Base-by-base conservation (phyloP, 2,797 vertebrate species). In the Oreochromis grahami region DNA sequence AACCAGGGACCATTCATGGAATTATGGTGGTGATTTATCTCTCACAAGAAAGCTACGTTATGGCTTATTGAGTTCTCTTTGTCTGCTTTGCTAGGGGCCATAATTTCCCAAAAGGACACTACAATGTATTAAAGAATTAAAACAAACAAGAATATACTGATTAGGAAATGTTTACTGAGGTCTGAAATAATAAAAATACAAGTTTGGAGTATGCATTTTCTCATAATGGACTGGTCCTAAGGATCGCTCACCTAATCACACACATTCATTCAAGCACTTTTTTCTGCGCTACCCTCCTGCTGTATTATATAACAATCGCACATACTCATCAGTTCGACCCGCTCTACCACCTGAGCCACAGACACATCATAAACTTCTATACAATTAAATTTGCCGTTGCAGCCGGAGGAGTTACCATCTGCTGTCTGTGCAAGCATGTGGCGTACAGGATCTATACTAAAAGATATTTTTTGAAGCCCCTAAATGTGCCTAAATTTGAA, bases 381-480 rank as follows among this genome's bases (percentile, higher is more conserved):
- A 45, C 65, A 48, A 45, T 72, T 48, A 48, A 45, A 72, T 72
- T 72, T 72, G 14, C 43, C 1, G 0, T 29, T 72, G 41, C 41
- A 72, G 65, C 65, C 10, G 9, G 21, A 72, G 41, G 41, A 29
- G 41, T 11, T 48, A 2, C 9, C 65, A 0, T 7, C 24, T 72
- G 65, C 41, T 72, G 68, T 45, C 41, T 29, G 15, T 45, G 3
- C 24, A 29, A 48, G 24, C 43, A 72, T 72, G 45, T 11, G 26
- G 9, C 0, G 0, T 72, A 29, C 4, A 26, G 24, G 65, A 45
- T 68, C 17, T 36, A n/a, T 63, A 63, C 58, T n/a, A 63, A 60
- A 41, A 21, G 3, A 21, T 14, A 15, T 4, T 24, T 50, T 43
- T 68, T 41, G 6, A 8, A 24, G 24, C 11, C 60, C 2, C 11